phyloP scores from a whole-genome alignment of 2,797 vertebrate species.

The Schizopygopsis malacanthus region DNA sequence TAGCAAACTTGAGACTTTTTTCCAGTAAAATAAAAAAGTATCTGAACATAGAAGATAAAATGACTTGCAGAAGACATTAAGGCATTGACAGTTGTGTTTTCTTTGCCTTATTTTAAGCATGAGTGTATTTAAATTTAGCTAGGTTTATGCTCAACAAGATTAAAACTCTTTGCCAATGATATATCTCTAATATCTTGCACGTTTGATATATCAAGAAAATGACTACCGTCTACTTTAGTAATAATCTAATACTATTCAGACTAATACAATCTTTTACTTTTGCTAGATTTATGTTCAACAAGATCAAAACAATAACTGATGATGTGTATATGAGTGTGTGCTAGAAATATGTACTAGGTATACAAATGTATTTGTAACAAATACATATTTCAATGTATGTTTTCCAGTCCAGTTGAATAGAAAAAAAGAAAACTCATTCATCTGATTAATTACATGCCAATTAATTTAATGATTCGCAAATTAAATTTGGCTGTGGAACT shows the following conservation, averaged over 20 bases:
- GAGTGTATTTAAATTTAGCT: neutral
- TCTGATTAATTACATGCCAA: too few relatives aligned
- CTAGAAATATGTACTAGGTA: neutral
- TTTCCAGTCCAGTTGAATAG: too few relatives aligned
- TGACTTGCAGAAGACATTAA: neutral
- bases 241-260: neutral
- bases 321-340: neutral
- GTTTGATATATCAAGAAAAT: neutral
- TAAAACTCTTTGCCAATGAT: neutral
- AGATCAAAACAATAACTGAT: neutral
- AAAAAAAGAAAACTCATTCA: too few relatives aligned
- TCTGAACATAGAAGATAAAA: neutral
- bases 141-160: neutral
- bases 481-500: too few relatives aligned
- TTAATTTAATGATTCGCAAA: too few relatives aligned
- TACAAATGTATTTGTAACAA: neutral
- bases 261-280: neutral
- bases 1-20: neutral
- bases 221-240: neutral
- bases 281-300: too few relatives aligned
- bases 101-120: neutral
- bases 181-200: neutral
- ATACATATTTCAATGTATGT: too few relatives aligned
- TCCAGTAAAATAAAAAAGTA: neutral
- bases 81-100: neutral